Percentiles rank a stretch among this genome's conserved stretches.
Conservation (phyloP, 1,140 invertebrate genomes). For the Zaprionus tsacasi region DNA sequence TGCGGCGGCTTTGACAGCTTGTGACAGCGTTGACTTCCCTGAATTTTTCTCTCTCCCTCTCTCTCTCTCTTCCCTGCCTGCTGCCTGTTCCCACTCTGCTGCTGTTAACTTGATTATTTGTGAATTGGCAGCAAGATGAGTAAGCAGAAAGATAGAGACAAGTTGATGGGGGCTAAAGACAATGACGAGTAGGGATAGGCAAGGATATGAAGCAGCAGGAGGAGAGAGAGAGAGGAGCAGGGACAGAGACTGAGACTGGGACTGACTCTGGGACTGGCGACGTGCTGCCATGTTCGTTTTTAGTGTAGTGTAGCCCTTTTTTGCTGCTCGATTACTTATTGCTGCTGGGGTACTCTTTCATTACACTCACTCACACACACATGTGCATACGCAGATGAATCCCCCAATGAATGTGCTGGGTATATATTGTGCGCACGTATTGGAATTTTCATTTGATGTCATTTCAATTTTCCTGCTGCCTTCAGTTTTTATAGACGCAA, state of each 20-base stretch:
- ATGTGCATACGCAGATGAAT: constrained; percentile 28
- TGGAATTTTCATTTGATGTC: constrained; percentile 81
- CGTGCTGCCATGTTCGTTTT: constrained; percentile 23
- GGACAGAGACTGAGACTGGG: background rate
- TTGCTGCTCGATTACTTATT: constrained; percentile 50
- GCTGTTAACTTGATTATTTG: constrained; percentile 66
- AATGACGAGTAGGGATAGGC: background rate
- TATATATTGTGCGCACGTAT: constrained; percentile 75
- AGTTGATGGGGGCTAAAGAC: background rate
- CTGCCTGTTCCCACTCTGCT: background rate
- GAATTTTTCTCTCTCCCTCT: too few relatives aligned
- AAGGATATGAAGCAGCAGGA: background rate
- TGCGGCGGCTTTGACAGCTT: constrained; percentile 15
- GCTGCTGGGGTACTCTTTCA: constrained; percentile 55
- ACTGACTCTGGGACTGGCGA: constrained; percentile 7
- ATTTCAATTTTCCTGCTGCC: constrained; percentile 78
- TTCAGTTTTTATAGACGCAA: constrained; percentile 72
- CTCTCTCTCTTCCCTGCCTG: background rate
- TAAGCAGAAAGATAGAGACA: constrained; percentile 13
- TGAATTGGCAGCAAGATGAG: constrained; percentile 26
- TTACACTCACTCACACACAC: constrained; percentile 9
- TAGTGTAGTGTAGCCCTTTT: constrained; percentile 24
- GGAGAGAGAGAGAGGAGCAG: background rate
- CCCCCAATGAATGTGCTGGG: constrained; percentile 59
- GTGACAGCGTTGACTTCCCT: background rate